These are phyloP conservation scores for Dermatemys mawii DNA, from an alignment of 2,113 vertebrate genomes.

Conservation along the genomic window DNA sequence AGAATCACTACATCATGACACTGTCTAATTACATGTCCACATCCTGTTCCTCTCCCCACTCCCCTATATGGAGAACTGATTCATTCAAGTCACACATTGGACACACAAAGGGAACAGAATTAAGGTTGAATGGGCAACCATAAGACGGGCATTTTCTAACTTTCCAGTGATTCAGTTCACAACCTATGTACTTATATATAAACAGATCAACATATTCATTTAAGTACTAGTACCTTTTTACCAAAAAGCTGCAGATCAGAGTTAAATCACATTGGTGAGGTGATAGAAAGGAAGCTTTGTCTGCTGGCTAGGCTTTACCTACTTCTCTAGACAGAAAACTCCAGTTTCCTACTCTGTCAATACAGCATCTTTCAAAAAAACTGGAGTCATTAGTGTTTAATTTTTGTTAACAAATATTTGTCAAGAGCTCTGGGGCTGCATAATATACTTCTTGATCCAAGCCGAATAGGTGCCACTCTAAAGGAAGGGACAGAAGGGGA, in stretches of 20 bases:
- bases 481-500: no score
- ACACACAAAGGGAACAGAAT: background rate
- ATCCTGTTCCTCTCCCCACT: background rate
- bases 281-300: background rate
- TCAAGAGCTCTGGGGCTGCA: slow-evolving; percentile 54
- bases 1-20: background rate
- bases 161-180: background rate
- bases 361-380: background rate
- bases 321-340: slow-evolving; percentile 6
- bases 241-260: no score
- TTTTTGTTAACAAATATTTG: slow-evolving; percentile 42
- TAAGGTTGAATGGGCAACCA: background rate
- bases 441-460: slow-evolving; percentile 59
- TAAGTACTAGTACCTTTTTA: background rate
- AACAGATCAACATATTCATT: background rate
- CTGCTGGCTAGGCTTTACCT: background rate
- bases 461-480: slow-evolving; percentile 59
- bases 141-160: background rate
- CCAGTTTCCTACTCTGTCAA: background rate
- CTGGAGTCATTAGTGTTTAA: slow-evolving; percentile 14
- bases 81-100: background rate
- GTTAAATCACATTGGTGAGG: background rate
- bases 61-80: background rate
- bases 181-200: background rate
- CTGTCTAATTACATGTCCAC: background rate